Percentiles rank a stretch among this genome's conserved stretches.
Conservation (phyloP, 2,113 vertebrate genomes). For the Thamnophis sirtalis region DNA sequence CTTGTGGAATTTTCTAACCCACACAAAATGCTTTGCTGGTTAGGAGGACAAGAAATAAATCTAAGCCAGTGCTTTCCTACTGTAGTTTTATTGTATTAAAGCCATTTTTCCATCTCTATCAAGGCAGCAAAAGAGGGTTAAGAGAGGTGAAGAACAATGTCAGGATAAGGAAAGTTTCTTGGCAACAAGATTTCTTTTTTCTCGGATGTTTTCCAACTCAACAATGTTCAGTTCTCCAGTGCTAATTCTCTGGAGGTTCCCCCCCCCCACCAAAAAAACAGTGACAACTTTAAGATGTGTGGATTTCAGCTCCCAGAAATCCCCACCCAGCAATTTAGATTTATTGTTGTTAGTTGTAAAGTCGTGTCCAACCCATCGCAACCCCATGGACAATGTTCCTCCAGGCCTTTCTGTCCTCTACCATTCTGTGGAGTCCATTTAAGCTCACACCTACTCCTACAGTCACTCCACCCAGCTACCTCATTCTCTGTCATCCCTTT, state of each 20-base stretch:
- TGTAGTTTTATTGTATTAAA: not conserved
- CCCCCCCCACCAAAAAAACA: not conserved
- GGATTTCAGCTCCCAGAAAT: not conserved
- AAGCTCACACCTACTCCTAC: too few species aligned
- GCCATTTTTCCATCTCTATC: not conserved
- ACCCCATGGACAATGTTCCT: too few species aligned
- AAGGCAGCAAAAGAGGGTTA: not conserved
- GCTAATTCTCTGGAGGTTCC: not conserved
- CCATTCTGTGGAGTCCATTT: too few species aligned
- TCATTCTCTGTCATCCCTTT: too few species aligned
- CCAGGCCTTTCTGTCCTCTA: too few species aligned
- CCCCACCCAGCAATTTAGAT: not conserved
- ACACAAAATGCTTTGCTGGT: not conserved
- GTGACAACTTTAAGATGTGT: not conserved
- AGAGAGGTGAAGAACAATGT: not conserved
- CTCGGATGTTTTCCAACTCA: not conserved
- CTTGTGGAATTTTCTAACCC: not conserved
- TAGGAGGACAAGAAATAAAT: not conserved
- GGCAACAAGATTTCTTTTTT: not conserved
- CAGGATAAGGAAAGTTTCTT: not conserved
- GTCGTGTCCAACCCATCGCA: too few species aligned
- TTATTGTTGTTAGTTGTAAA: too few species aligned
- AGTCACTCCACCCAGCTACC: too few species aligned
- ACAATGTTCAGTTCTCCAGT: not conserved
- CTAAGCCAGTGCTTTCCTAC: not conserved